Percentiles rank a stretch among this genome's conserved stretches.
These are phyloP conservation scores for Galeruca laticollis DNA, from an alignment of 2,888 invertebrate species.

Conservation along the genomic window DNA sequence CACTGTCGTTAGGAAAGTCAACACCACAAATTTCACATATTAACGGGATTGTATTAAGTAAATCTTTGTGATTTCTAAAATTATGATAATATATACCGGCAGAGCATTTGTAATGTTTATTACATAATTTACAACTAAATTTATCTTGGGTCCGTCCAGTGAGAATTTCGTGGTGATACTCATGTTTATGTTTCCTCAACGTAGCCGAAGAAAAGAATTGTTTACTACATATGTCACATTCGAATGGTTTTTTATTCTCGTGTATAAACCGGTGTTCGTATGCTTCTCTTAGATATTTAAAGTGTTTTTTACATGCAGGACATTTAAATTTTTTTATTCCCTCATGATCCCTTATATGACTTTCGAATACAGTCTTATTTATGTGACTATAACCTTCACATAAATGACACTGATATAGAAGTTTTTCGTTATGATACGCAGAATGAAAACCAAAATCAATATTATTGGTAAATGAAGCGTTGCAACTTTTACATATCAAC, in stretches of 20 bases:
- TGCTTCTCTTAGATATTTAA: neutral
- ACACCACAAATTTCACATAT: conserved; percentile 67
- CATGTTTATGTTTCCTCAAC: conserved; percentile 49
- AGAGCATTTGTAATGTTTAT: conserved; percentile 41
- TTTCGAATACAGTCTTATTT: conserved; percentile 29
- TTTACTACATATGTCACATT: neutral
- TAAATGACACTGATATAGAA: conserved; percentile 7
- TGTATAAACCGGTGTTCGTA: neutral
- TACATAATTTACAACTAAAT: conserved; percentile 59
- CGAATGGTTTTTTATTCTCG: neutral
- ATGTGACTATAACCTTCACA: conserved; percentile 49
- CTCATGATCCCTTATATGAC: conserved; percentile 3
- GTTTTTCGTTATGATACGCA: conserved; percentile 59
- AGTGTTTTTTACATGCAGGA: conserved; percentile 54
- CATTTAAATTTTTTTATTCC: conserved; percentile 56
- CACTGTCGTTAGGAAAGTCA: conserved; percentile 42
- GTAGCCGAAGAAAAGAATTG: neutral
- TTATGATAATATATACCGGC: conserved; percentile 59
- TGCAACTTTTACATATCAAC: conserved; percentile 69
- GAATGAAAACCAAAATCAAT: conserved; percentile 63
- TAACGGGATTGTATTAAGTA: conserved; percentile 60
- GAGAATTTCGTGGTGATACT: conserved; percentile 67
- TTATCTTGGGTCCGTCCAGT: conserved; percentile 59
- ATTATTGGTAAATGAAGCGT: conserved; percentile 60
- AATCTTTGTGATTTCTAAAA: conserved; percentile 52